Conservation (phyloP, 1,140 invertebrate species). For the Venturia canescens region DNA sequence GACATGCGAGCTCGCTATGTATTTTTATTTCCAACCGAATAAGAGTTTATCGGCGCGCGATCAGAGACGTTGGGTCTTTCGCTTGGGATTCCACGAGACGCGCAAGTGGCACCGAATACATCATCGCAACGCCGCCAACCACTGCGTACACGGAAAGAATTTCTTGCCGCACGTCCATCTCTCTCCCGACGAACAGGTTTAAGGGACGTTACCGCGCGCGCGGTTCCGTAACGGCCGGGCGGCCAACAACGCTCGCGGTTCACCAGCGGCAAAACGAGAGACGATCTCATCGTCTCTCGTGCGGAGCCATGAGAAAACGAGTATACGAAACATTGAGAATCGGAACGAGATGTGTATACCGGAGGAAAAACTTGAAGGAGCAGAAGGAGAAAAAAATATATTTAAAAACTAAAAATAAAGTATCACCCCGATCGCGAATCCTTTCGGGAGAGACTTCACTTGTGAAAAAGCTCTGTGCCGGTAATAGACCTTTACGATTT, state of each 20-base stretch:
- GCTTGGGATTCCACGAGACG: constrained; percentile 57
- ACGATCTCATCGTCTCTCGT: background rate
- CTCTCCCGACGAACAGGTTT: constrained; percentile 49
- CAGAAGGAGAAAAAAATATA: background rate
- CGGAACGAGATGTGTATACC: background rate
- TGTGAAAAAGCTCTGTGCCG: background rate
- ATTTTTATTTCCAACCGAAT: constrained; percentile 53
- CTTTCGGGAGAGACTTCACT: background rate
- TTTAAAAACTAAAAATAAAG: background rate
- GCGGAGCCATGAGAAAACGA: background rate
- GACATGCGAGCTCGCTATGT: constrained; percentile 27
- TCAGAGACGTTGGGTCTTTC: constrained; percentile 52
- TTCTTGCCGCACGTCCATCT: constrained; percentile 56
- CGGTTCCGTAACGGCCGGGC: constrained; percentile 46
- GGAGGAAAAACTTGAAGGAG: constrained; percentile 26
- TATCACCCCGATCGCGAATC: too few relatives aligned
- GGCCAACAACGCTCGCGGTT: constrained; percentile 21
- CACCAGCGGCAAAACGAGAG: constrained; percentile 17
- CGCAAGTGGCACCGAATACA: constrained; percentile 61
- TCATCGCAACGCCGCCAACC: constrained; percentile 57
- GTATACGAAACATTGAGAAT: constrained; percentile 15
- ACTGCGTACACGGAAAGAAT: constrained; percentile 56
- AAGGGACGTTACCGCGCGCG: constrained; percentile 46
- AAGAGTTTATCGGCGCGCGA: constrained; percentile 56
- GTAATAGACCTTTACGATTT: background rate